Conservation (phyloP, 37 sponge, comb jelly and placozoan genomes). For the Geodia barretti region DNA sequence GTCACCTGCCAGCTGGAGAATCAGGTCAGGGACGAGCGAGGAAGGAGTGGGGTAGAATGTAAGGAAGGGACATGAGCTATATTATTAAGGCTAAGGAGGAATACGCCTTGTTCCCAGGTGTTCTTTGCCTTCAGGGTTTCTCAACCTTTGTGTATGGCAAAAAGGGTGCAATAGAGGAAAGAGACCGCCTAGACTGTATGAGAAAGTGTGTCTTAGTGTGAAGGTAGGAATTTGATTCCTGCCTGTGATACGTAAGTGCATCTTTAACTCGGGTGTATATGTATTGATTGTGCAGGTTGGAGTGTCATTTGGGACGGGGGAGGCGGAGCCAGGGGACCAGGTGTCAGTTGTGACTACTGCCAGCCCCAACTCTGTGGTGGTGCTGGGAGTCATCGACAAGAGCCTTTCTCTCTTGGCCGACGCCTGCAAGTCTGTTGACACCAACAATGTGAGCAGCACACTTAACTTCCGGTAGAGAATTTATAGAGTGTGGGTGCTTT, state of each 20-base stretch:
- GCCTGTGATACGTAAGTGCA: background rate
- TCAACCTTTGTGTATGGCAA: background rate
- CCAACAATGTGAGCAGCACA: conserved; percentile 13
- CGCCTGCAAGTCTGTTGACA: conserved; percentile 51
- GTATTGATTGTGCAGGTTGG: conserved; percentile 19
- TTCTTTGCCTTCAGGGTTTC: background rate
- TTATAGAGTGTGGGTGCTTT: too few relatives aligned
- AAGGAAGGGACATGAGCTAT: too few relatives aligned
- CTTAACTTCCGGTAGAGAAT: background rate
- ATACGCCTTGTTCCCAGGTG: too few relatives aligned
- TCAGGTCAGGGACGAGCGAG: background rate
- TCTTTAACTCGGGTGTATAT: background rate
- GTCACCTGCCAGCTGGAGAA: conserved; percentile 5
- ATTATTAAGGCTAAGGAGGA: too few relatives aligned
- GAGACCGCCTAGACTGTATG: background rate
- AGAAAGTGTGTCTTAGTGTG: background rate
- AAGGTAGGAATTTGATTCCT: background rate
- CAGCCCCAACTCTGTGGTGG: conserved; percentile 42
- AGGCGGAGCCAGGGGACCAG: conserved; percentile 15
- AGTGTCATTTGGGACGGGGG: background rate
- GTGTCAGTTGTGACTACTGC: conserved; percentile 28
- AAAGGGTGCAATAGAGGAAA: background rate
- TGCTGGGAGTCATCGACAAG: conserved; percentile 55
- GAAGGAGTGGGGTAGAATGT: background rate
- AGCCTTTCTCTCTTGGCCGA: conserved; percentile 61